Conservation (phyloP, 2,113 vertebrate genomes). For the Dissostichus mawsoni region DNA sequence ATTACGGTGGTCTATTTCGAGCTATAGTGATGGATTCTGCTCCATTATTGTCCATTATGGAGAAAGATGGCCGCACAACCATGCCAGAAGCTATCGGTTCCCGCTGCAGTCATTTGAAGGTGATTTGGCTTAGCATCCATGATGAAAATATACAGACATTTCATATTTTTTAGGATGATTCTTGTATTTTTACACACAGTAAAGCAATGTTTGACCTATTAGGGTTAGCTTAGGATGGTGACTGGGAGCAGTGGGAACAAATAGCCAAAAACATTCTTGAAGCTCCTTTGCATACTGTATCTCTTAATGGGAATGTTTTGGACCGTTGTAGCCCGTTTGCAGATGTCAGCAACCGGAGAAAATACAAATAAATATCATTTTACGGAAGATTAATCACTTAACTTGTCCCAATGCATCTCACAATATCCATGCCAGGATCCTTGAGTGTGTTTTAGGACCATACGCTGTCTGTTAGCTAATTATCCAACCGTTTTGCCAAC, state of each 20-base stretch:
- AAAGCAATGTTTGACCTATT: no score
- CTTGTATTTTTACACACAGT: no score
- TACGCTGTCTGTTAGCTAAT: slow-evolving; percentile 4
- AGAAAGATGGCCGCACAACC: slow-evolving; percentile 87
- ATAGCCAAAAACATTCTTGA: no score
- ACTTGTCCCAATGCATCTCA: background rate
- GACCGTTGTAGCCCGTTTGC: no score
- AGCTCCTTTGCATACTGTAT: background rate
- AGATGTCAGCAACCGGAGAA: no score
- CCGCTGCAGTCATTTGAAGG: slow-evolving; percentile 74
- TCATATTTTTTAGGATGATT: no score
- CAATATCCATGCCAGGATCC: background rate
- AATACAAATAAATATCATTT: no score
- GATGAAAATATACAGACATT: no score
- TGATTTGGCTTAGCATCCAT: no score
- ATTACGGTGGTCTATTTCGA: slow-evolving; percentile 89
- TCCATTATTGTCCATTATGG: slow-evolving; percentile 96
- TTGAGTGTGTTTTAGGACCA: background rate
- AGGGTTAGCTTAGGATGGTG: no score
- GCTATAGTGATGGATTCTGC: slow-evolving; percentile 90
- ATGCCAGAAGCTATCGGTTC: slow-evolving; percentile 82
- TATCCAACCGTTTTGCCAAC: slow-evolving; percentile 19
- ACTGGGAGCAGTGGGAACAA: no score
- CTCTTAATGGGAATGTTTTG: background rate
- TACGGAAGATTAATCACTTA: no score